phyloP scores from a whole-genome alignment of 2,888 invertebrate species.

The Drosophila sordidula region DNA sequence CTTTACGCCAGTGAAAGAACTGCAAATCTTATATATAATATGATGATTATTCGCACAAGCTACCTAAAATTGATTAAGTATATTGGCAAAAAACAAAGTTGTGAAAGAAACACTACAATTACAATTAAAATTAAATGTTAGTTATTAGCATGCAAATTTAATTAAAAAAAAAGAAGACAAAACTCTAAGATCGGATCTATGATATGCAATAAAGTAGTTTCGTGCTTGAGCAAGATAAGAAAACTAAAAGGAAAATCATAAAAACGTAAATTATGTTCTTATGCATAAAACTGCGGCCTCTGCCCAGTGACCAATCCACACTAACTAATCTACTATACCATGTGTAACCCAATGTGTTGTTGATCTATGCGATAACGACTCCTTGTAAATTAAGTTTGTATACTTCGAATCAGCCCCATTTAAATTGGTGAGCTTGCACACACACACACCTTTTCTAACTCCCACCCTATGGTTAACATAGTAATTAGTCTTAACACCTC shows the following conservation, averaged over 20 bases:
- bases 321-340: slow-evolving; percentile 19
- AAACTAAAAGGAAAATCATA: slow-evolving; percentile 10
- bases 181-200: slow-evolving; percentile 36
- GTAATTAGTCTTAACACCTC: slow-evolving; percentile 57
- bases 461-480: slow-evolving; percentile 29
- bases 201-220: slow-evolving; percentile 45
- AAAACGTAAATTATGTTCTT: slow-evolving; percentile 8
- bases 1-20: slow-evolving; percentile 22
- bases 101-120: slow-evolving; percentile 56
- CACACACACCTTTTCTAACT: background rate
- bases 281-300: slow-evolving; percentile 23
- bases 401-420: slow-evolving; percentile 34
- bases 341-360: slow-evolving; percentile 19
- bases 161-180: slow-evolving; percentile 6
- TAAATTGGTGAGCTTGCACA: slow-evolving; percentile 27
- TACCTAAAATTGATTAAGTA: slow-evolving; percentile 71
- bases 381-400: slow-evolving; percentile 41
- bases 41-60: slow-evolving; percentile 69
- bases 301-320: slow-evolving; percentile 55
- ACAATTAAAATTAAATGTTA: slow-evolving; percentile 73
- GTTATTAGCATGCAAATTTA: slow-evolving; percentile 64
- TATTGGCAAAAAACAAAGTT: slow-evolving; percentile 64
- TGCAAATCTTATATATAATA: slow-evolving; percentile 47
- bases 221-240: slow-evolving; percentile 11
- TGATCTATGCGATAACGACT: slow-evolving; percentile 26